phyloP scores from a whole-genome alignment of 2,797 vertebrate species.

The Sebastes cheni region DNA sequence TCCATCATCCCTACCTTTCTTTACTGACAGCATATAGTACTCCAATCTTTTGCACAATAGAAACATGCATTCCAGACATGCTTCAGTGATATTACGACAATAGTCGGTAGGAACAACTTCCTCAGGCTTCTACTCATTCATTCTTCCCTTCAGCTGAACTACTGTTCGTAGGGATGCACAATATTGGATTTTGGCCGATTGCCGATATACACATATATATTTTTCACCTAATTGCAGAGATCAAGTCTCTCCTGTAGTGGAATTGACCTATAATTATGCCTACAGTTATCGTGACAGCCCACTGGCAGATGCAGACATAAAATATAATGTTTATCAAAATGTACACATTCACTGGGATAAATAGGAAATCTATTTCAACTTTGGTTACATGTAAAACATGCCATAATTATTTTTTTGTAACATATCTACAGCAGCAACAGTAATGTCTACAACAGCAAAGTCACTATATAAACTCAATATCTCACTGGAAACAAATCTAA shows the following conservation, averaged over 20 bases:
- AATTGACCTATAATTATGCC: background rate
- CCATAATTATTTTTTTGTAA: background rate
- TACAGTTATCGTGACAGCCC: background rate
- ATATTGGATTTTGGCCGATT: background rate
- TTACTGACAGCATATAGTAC: constrained; percentile 25
- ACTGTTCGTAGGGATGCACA: background rate
- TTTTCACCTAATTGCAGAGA: background rate
- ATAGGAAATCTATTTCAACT: background rate
- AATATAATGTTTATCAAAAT: background rate
- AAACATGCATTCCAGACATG: constrained; percentile 63
- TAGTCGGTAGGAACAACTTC: constrained; percentile 48
- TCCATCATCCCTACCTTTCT: constrained; percentile 25
- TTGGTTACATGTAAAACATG: background rate
- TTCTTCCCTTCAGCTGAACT: constrained; percentile 15
- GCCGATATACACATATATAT: background rate
- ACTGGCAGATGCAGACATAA: background rate
- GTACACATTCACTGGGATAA: background rate
- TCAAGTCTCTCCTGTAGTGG: background rate
- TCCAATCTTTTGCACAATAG: constrained; percentile 54
- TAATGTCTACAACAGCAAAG: background rate
- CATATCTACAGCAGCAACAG: background rate
- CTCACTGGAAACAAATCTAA: too few species aligned
- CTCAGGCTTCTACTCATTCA: constrained; percentile 45
- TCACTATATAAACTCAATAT: background rate
- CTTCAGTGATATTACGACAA: constrained; percentile 58